These are phyloP conservation scores for Rotaria macrura DNA, from an alignment of 2,888 invertebrate species.

Conservation along the genomic window DNA sequence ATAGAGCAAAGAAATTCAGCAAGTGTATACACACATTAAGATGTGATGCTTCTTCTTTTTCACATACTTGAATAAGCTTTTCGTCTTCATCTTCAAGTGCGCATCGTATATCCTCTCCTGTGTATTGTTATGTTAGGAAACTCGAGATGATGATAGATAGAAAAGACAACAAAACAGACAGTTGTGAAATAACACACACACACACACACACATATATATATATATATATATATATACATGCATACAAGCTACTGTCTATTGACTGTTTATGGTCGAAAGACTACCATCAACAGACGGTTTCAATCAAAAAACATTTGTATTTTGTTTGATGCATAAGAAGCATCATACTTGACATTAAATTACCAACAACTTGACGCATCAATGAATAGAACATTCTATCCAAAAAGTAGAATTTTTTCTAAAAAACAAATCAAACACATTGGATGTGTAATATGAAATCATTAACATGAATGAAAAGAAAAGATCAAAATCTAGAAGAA, in stretches of 20 bases:
- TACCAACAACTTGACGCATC: constrained; percentile 8
- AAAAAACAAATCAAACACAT: neutral
- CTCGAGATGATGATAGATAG: neutral
- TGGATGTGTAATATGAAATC: neutral
- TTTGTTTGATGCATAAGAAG: neutral
- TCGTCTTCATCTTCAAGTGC: neutral
- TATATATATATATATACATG: too few relatives aligned
- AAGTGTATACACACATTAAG: neutral
- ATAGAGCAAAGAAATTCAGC: neutral
- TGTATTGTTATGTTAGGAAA: neutral
- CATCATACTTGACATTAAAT: constrained; percentile 11
- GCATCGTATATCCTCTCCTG: neutral
- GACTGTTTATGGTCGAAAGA: neutral
- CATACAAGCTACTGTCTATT: neutral
- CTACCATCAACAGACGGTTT: neutral
- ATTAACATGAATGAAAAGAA: too few relatives aligned
- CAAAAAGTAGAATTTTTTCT: neutral
- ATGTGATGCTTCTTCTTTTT: neutral
- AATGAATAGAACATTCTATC: neutral
- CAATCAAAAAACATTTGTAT: neutral
- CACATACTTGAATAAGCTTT: neutral
- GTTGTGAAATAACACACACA: neutral
- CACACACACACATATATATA: too few relatives aligned
- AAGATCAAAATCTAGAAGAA: too few relatives aligned
- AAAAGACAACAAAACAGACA: constrained; percentile 11